Base-by-base conservation (phyloP, 1,140 invertebrate genomes). In the Zophobas morio region DNA sequence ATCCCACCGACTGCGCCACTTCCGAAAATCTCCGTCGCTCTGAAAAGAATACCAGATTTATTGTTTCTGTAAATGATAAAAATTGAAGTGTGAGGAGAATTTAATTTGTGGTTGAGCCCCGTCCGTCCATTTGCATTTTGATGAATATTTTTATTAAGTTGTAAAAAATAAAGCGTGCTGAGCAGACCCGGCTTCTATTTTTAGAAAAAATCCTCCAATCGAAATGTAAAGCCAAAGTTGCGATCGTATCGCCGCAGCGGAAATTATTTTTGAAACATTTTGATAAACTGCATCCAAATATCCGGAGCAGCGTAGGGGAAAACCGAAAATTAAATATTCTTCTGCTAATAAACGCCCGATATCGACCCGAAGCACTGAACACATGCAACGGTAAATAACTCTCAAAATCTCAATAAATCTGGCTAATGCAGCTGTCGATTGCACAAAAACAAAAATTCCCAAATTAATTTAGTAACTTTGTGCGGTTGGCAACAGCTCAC, bases 391-490 rank as follows among this genome's bases (percentile, higher is more conserved):
- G 20, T 51, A 51, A 51, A 51, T 51, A n/a, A 51, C 20, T 51
- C 49, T 51, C 49, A 51, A 51, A 51, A 51, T 51, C 49, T 51
- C 49, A 4, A 51, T 51, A 51, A 51, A 51, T 51, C 20, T 20
- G 20, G 49, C 49, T 20, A 20, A 20, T 20, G 20, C 49, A 51
- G 6, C 49, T 51, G 2, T 51, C 4, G 2, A 2, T 20, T 20
- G 6, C 49, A 20, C 20, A 20, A 20, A 20, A 20, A 20, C 20
- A 20, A 20, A 20, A 20, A 51, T 8, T 46, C 42, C 6, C 42
- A 51, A 51, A 2, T 20, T 2, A 51, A 51, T 51, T 46, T 8
- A 46, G 42, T 3, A 46, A 8, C 42, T 46, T 46, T 46, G 3
- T 46, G 3, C 3, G 6, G 42, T 3, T 46, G 6, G 3, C 6